These are phyloP conservation scores for Lagopus muta DNA, from an alignment of 2,113 vertebrate species.

Conservation along the genomic window DNA sequence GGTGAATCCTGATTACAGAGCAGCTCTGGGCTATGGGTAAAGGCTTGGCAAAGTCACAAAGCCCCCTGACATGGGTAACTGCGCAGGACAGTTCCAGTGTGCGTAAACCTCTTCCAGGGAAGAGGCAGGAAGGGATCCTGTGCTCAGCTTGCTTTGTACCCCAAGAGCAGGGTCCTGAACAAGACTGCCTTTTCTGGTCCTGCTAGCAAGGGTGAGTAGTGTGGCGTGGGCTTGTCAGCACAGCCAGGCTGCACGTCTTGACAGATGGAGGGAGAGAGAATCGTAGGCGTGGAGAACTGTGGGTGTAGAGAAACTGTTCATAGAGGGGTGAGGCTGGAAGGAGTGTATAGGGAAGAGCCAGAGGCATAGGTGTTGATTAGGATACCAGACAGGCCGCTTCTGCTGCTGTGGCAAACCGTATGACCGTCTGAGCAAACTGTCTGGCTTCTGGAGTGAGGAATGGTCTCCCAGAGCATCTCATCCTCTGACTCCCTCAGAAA, in stretches of 20 bases:
- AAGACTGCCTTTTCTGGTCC: not conserved
- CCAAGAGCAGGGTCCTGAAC: not conserved
- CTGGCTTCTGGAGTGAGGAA: not conserved
- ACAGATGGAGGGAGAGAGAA: not conserved
- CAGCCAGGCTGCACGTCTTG: not conserved
- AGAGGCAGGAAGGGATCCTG: not conserved
- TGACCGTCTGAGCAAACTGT: not conserved
- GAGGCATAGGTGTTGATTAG: not conserved
- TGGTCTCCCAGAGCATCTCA: not conserved
- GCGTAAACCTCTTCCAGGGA: not conserved
- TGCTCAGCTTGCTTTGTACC: not conserved
- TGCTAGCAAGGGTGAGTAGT: not conserved
- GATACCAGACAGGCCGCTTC: not conserved
- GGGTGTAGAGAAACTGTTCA: slow-evolving; percentile 40
- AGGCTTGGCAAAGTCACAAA: not conserved
- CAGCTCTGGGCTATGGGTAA: not conserved
- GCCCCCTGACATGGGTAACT: not conserved
- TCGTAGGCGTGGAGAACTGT: slow-evolving; percentile 14
- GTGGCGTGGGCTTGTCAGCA: not conserved
- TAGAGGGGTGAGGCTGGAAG: slow-evolving; percentile 19
- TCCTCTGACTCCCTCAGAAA: not conserved
- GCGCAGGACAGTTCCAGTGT: not conserved
- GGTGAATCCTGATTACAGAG: not conserved
- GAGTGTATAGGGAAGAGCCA: not conserved
- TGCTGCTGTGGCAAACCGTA: not conserved